Conservation (phyloP, 1,140 invertebrate genomes). For the Cotesia typhae region DNA sequence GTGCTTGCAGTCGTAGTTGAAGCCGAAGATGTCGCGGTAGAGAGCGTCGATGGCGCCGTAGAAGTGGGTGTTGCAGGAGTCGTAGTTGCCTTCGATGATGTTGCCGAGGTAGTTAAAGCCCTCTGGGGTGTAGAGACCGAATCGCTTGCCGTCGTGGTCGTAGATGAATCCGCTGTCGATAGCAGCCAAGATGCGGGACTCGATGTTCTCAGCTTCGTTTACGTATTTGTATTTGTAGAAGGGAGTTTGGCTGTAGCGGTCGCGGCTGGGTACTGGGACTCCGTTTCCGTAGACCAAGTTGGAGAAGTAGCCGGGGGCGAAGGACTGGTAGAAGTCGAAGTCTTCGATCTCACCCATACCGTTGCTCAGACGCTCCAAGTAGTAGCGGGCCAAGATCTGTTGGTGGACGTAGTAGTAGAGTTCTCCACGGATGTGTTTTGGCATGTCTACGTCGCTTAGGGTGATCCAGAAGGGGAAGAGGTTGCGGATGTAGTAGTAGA, state of each 20-base stretch:
- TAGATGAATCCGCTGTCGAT: constrained; percentile 72
- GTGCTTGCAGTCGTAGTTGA: constrained; percentile 52
- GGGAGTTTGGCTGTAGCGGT: constrained; percentile 53
- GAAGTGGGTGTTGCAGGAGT: constrained; percentile 72
- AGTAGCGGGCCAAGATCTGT: constrained; percentile 72
- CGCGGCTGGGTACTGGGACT: constrained; percentile 69
- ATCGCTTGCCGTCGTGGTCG: constrained; percentile 55
- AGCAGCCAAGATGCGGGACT: constrained; percentile 64
- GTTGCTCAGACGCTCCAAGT: constrained; percentile 73
- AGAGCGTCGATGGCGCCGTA: constrained; percentile 66
- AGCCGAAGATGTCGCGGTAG: constrained; percentile 56
- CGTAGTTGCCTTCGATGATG: constrained; percentile 73
- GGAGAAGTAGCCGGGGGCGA: constrained; percentile 73
- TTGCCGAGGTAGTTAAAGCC: constrained; percentile 72
- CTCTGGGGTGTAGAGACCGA: constrained; percentile 53
- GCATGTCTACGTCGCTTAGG: constrained; percentile 65
- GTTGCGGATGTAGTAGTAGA: constrained; percentile 75
- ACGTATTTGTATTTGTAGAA: constrained; percentile 55
- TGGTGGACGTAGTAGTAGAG: constrained; percentile 70
- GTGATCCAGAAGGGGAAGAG: constrained; percentile 74
- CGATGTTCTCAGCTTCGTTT: constrained; percentile 52
- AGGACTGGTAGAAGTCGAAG: constrained; percentile 67
- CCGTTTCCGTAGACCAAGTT: constrained; percentile 74
- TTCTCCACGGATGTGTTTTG: constrained; percentile 69
- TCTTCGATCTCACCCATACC: constrained; percentile 69